A percentile compares a stretch with the other conserved stretches of the same genome.
Conservation (phyloP, 2,797 vertebrate genomes). For the Ciconia nigra region DNA sequence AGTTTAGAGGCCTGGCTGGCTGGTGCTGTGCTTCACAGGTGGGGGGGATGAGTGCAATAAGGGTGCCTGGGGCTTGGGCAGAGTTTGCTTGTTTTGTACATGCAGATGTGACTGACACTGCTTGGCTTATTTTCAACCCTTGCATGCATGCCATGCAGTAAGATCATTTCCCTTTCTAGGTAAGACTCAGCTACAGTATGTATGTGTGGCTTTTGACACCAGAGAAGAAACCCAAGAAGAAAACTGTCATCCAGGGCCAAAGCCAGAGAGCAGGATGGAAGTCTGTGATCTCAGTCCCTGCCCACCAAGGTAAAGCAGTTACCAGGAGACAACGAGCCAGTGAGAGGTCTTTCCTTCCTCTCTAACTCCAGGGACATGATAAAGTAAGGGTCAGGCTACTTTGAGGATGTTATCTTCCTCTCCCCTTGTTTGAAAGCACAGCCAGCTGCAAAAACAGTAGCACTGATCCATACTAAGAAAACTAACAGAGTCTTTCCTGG, state of each 20-base stretch:
- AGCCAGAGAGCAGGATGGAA: conserved; percentile 78
- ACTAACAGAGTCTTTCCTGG: background rate
- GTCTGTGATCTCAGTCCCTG: conserved; percentile 80
- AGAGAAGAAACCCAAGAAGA: conserved; percentile 75
- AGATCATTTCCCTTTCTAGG: conserved; percentile 68
- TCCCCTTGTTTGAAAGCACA: conserved; percentile 28
- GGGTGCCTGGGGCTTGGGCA: background rate
- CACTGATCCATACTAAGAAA: background rate
- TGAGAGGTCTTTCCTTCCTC: background rate
- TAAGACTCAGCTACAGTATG: conserved; percentile 78
- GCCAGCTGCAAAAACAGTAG: background rate
- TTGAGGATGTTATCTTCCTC: background rate
- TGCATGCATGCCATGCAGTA: background rate
- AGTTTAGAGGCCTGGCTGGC: background rate
- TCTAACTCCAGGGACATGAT: background rate
- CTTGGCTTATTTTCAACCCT: background rate
- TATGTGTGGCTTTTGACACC: conserved; percentile 85
- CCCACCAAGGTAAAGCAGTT: conserved; percentile 77
- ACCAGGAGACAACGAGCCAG: rapidly evolving
- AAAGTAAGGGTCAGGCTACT: background rate
- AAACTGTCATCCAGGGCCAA: conserved; percentile 80
- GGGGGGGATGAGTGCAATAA: background rate
- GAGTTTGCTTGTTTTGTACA: background rate
- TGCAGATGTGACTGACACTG: background rate
- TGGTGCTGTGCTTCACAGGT: background rate